phyloP scores from a whole-genome alignment of 2,113 vertebrate species.

The Deroptyus accipitrinus region DNA sequence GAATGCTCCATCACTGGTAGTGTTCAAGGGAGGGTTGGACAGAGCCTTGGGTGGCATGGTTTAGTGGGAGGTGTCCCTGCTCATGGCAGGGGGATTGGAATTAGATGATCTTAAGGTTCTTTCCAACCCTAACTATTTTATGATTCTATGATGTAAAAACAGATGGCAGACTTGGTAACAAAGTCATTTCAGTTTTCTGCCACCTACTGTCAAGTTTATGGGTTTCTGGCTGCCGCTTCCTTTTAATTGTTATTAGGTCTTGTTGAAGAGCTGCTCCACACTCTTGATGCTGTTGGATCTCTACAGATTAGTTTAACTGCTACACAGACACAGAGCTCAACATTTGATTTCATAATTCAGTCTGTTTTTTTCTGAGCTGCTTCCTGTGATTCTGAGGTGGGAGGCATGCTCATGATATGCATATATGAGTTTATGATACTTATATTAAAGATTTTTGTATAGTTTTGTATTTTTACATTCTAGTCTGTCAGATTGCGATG shows the following conservation, averaged over 20 bases:
- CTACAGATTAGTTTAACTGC: neutral
- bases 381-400: neutral
- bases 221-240: neutral
- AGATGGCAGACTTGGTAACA: neutral
- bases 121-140: too few relatives aligned
- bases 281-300: neutral
- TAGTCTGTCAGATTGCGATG: neutral
- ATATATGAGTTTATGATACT: neutral
- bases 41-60: too few relatives aligned
- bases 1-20: too few relatives aligned
- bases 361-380: neutral
- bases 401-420: neutral
- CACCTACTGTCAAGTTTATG: neutral
- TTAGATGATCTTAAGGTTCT: too few relatives aligned
- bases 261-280: neutral
- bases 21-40: too few relatives aligned
- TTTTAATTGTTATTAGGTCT: neutral
- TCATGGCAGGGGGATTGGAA: too few relatives aligned
- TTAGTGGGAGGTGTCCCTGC: too few relatives aligned
- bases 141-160: neutral
- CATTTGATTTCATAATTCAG: neutral
- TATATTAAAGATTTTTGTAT: neutral
- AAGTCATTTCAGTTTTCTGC: constrained; percentile 20
- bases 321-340: neutral
- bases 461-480: neutral